Base-by-base conservation (phyloP, 2,113 vertebrate genomes). In the Gnathonemus longibarbis region DNA sequence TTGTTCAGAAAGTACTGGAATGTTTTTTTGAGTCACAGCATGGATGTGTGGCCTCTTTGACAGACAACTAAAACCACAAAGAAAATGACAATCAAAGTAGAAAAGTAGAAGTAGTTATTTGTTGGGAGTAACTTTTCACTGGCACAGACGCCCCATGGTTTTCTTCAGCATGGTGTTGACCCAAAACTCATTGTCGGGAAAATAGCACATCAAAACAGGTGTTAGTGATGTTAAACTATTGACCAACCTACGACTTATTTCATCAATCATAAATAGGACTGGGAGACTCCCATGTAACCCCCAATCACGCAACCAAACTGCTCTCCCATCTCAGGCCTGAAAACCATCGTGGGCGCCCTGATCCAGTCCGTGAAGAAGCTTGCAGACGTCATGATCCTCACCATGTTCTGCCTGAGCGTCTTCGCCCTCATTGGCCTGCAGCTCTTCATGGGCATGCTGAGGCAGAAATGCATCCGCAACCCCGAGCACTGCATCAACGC, bases 341-440 rank as follows among this genome's bases (percentile, higher is more conserved):
- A 99, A 95, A 99, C 98, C 93, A 99, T 99, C 9, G 98, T 99
- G 46, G 98, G 98, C 27, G 98, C 98, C 56, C 96, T 99, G 93
- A 99, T 99, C 95, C 98, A 99, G 95, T 99, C 98, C 0, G 98
- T 99, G 95, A 99, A 92, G 96, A 99, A 99, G 94, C 97, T 99
- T 91, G 97, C 98, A 0, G 97, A 99, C 2, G 98, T 99, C 92
- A 99, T 99, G 98, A 98, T 99, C 95, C 96, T 99, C 92, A 99
- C 98, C 0, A 97, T 99, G 91, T 99, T 99, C 96, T 99, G 98
- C 94, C 96, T 99, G 93, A 99, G 98, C 80, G 98, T 99, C 92
- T 99, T 99, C 53, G 98, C 98, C 91, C 97, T 99, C 93, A 98
- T 99, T 52, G 98, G 98, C 94, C 97, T 99, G 91, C 98, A 99